Conservation (phyloP, 2,113 vertebrate genomes). For the Geococcyx californianus region DNA sequence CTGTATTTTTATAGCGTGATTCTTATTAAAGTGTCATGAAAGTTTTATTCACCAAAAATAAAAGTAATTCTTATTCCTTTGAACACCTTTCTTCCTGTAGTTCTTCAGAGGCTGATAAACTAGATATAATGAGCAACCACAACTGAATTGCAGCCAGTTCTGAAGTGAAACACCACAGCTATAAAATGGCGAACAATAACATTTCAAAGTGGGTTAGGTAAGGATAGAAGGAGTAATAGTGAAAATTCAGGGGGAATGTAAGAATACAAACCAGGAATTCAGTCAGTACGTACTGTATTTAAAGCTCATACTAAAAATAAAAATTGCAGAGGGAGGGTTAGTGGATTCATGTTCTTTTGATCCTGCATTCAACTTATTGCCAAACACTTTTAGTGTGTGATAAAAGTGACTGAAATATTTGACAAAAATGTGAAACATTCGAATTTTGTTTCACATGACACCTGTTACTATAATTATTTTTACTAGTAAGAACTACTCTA, state of each 20-base stretch:
- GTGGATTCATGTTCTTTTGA: neutral
- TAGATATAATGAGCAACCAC: neutral
- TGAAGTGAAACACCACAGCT: constrained; percentile 1
- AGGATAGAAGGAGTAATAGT: neutral
- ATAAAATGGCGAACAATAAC: neutral
- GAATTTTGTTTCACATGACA: neutral
- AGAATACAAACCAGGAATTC: neutral
- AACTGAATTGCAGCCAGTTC: neutral
- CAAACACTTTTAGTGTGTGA: neutral
- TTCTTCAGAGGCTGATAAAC: constrained; percentile 13
- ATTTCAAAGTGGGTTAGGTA: constrained; percentile 10
- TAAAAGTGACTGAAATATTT: neutral
- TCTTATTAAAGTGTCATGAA: neutral
- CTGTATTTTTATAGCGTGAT: neutral
- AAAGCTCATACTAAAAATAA: neutral
- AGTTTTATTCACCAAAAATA: neutral
- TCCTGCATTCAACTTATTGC: neutral
- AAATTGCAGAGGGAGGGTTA: neutral
- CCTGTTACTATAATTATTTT: neutral
- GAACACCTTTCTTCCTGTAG: neutral
- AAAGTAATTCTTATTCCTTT: constrained; percentile 11
- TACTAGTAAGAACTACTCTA: neutral
- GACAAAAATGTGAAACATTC: neutral
- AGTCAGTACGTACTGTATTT: neutral
- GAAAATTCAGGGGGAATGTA: neutral